phyloP scores from a whole-genome alignment of 2,113 vertebrate genomes.

The Asarcornis scutulata region DNA sequence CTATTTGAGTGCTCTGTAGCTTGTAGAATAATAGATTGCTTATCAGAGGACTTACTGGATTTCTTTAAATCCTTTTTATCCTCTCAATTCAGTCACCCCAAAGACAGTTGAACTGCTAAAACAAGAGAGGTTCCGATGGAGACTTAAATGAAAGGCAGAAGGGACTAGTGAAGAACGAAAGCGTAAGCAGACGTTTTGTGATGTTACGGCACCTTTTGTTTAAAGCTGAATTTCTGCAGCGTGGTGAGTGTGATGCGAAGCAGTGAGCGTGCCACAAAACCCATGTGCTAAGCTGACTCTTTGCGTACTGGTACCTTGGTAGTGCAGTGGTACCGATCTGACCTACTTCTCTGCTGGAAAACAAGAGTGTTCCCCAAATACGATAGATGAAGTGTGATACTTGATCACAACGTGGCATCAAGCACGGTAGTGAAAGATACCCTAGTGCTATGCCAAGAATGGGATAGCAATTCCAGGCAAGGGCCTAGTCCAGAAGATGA shows the following conservation, averaged over 20 bases:
- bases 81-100: neutral
- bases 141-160: neutral
- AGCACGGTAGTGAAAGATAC: neutral
- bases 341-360: neutral
- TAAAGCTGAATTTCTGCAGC: neutral
- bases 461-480: neutral
- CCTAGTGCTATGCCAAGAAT: neutral
- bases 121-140: neutral
- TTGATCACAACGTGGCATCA: neutral
- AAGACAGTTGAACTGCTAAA: neutral
- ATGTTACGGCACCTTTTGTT: neutral
- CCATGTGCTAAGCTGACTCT: neutral
- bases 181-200: neutral
- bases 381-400: neutral
- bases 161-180: neutral
- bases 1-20: conserved; percentile 36
- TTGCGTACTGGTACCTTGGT: neutral
- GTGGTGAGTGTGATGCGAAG: neutral
- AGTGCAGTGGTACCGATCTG: neutral
- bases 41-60: neutral
- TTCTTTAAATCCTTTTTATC: conserved; percentile 25
- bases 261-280: neutral
- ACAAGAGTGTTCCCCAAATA: neutral
- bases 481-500: neutral
- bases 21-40: conserved; percentile 64